phyloP scores from a whole-genome alignment of 2,888 invertebrate species.

The Druceiella hillmani region DNA sequence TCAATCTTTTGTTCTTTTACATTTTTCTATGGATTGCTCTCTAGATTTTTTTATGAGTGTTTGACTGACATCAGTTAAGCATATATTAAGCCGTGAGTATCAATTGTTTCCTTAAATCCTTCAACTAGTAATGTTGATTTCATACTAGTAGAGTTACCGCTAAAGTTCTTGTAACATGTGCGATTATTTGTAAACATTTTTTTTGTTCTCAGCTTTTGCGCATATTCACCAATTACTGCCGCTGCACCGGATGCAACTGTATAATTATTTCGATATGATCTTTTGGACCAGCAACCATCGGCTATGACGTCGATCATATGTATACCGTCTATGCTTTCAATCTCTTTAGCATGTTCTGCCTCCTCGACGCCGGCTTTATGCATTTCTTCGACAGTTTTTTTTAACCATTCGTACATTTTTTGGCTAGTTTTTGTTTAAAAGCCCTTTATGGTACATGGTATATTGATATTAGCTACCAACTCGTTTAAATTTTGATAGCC shows the following conservation, averaged over 20 bases:
- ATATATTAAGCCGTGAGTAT: no score
- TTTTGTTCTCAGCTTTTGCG: no score
- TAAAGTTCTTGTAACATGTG: no score
- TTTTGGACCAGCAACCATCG: constrained; percentile 7
- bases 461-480: constrained; percentile 5
- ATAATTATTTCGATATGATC: constrained; percentile 8
- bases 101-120: no score
- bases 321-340: constrained; percentile 2
- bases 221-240: constrained; percentile 7
- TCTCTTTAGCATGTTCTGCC: constrained; percentile 6
- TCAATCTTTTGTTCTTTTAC: no score
- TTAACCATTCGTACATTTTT: constrained; percentile 7
- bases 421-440: constrained; percentile 7
- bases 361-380: constrained; percentile 3
- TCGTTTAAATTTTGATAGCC: constrained; percentile 8
- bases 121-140: no score
- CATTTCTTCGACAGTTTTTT: constrained; percentile 8
- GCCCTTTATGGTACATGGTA: constrained; percentile 6
- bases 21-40: no score
- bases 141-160: no score
- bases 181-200: no score
- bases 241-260: constrained; percentile 8
- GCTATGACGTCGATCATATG: no score
- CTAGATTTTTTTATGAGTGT: no score
- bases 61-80: no score